These are phyloP conservation scores for Myiothlypis coronata DNA, from an alignment of 2,797 vertebrate species.

Conservation along the genomic window DNA sequence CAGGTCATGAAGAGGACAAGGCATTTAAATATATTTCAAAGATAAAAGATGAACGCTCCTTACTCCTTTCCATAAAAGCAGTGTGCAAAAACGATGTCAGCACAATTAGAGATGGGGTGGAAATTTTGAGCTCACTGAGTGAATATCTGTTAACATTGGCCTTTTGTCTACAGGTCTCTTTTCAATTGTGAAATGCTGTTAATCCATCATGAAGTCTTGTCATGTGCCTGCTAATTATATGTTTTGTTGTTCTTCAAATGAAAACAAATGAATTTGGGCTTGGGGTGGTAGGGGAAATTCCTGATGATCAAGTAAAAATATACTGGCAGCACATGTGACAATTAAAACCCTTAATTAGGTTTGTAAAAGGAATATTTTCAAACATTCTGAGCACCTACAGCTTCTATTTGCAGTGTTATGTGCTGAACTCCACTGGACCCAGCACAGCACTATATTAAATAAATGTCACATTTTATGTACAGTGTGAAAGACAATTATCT, in stretches of 20 bases:
- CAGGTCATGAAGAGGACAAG: neutral
- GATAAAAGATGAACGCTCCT: neutral
- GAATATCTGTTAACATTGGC: slow-evolving; percentile 31
- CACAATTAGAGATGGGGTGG: neutral
- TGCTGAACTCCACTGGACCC: neutral
- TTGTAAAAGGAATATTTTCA: neutral
- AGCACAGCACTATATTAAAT: neutral
- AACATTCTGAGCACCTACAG: neutral
- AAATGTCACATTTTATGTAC: neutral
- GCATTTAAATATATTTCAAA: neutral
- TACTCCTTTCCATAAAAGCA: neutral
- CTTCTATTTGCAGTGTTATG: neutral
- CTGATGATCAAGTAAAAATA: neutral
- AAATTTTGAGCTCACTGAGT: slow-evolving; percentile 44
- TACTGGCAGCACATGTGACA: neutral
- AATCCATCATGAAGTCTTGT: slow-evolving; percentile 56
- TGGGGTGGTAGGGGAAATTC: neutral
- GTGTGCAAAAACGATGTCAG: neutral
- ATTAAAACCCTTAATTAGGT: neutral
- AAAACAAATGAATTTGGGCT: neutral
- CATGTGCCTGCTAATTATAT: neutral
- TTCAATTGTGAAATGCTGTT: slow-evolving; percentile 46
- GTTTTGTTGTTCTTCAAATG: neutral
- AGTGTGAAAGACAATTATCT: slow-evolving; percentile 11
- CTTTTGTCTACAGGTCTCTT: slow-evolving; percentile 25